Conservation (phyloP, 1,140 invertebrate species). For the Oscheius sp. region DNA sequence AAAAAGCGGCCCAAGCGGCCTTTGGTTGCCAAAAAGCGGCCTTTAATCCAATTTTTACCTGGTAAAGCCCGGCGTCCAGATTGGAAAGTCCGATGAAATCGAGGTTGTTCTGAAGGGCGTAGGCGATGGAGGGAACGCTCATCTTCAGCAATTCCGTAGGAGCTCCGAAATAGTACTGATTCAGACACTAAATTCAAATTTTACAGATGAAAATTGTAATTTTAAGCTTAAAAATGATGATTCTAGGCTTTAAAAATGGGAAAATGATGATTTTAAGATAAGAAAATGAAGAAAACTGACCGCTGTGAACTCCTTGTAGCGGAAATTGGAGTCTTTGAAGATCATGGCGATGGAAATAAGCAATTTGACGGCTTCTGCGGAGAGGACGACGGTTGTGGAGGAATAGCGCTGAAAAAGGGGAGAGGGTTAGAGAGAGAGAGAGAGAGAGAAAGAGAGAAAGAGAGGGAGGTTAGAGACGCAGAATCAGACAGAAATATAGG, state of each 20-base stretch:
- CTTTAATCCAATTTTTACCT: too few species aligned
- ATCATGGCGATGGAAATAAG: slow-evolving; percentile 49
- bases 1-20: too few species aligned
- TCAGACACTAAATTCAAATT: slow-evolving; percentile 51
- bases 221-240: neutral
- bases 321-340: slow-evolving; percentile 31
- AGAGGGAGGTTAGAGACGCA: too few species aligned
- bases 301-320: neutral
- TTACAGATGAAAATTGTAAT: too few species aligned
- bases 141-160: slow-evolving; percentile 56
- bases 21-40: too few species aligned
- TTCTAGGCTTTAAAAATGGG: neutral
- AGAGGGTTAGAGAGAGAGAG: slow-evolving; percentile 23
- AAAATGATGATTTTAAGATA: neutral
- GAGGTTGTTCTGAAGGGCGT: slow-evolving; percentile 59
- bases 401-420: slow-evolving; percentile 45
- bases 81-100: slow-evolving; percentile 60
- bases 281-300: slow-evolving; percentile 10
- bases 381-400: slow-evolving; percentile 55
- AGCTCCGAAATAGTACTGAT: slow-evolving; percentile 50
- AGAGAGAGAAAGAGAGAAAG: too few species aligned
- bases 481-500: too few species aligned
- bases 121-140: slow-evolving; percentile 58
- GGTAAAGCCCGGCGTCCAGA: slow-evolving; percentile 59
- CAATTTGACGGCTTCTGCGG: slow-evolving; percentile 52